A percentile compares a stretch with the other conserved stretches of the same genome.
phyloP scores from a whole-genome alignment of 2,888 invertebrate species.

The Hipparchia semele region DNA sequence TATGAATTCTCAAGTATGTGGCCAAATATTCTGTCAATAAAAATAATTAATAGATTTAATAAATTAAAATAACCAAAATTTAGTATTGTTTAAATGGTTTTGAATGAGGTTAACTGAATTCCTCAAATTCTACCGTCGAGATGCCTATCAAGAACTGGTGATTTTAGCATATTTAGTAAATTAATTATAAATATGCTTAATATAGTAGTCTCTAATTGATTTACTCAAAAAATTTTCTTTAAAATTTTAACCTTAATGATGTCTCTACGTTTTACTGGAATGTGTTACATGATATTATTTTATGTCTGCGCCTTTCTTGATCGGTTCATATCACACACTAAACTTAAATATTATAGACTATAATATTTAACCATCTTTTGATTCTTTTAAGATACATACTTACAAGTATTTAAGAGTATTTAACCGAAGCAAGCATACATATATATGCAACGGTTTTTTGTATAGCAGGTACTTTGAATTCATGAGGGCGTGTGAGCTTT shows the following conservation, averaged over 20 bases:
- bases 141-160: constrained; percentile 18
- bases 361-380: too few species aligned
- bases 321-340: too few species aligned
- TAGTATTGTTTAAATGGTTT: constrained; percentile 28
- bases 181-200: constrained; percentile 25
- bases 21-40: not conserved
- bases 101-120: constrained; percentile 35
- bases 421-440: too few species aligned
- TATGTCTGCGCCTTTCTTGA: too few species aligned
- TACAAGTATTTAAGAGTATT: too few species aligned
- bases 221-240: not conserved
- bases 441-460: too few species aligned
- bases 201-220: constrained; percentile 15
- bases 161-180: constrained; percentile 23
- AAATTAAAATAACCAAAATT: constrained; percentile 13
- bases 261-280: not conserved
- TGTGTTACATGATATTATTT: not conserved
- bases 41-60: not conserved
- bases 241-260: not conserved
- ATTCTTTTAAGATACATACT: too few species aligned
- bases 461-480: too few species aligned
- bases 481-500: too few species aligned
- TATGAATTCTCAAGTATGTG: not conserved
- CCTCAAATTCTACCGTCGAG: constrained; percentile 14
- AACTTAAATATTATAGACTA: too few species aligned